Conservation (phyloP, 2,113 vertebrate species). For the Trematocara zebra region DNA sequence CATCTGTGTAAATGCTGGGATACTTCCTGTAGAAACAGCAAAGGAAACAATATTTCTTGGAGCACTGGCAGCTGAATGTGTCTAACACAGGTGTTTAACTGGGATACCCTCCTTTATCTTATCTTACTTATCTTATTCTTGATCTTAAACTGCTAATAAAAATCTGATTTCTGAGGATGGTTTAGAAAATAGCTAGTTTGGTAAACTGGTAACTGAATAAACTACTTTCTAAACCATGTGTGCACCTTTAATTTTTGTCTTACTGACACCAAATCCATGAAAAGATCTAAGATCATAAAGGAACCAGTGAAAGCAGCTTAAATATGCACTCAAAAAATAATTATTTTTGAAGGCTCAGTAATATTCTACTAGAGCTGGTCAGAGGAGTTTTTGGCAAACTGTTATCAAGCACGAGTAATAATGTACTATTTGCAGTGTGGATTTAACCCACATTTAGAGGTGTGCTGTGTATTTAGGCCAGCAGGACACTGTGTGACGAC, state of each 20-base stretch:
- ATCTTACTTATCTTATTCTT: neutral
- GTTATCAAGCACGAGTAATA: neutral
- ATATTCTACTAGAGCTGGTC: neutral
- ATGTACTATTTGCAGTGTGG: neutral
- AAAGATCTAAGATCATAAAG: neutral
- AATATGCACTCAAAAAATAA: neutral
- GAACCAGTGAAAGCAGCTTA: neutral
- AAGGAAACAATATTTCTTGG: neutral
- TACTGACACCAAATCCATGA: neutral
- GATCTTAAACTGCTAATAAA: neutral
- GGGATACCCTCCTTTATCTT: neutral
- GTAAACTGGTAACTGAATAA: neutral
- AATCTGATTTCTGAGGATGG: neutral
- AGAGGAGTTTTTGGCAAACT: neutral
- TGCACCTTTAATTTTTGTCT: neutral
- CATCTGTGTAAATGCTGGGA: constrained; percentile 80
- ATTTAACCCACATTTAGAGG: neutral
- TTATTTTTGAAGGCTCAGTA: neutral
- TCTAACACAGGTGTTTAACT: neutral
- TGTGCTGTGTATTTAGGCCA: neutral
- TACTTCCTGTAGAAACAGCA: constrained; percentile 78
- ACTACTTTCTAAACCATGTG: neutral
- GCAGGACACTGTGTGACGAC: neutral
- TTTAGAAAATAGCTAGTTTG: neutral
- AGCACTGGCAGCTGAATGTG: neutral